Base-by-base conservation (phyloP, 64 coral and sea anemone genomes). In the Anthopleura sola region DNA sequence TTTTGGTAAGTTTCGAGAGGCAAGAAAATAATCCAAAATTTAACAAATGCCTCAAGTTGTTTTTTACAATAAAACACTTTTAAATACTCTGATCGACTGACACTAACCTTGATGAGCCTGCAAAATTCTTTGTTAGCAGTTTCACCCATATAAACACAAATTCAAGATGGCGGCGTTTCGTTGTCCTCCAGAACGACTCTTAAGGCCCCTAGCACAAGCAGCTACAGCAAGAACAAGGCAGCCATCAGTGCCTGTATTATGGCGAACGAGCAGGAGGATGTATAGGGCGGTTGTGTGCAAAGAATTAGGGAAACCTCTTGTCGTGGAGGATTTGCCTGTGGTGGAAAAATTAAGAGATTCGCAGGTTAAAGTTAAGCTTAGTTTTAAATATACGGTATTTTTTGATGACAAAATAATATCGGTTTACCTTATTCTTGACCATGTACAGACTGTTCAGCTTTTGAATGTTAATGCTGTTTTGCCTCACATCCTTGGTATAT, bases 211-310 rank as follows among this genome's bases (percentile, higher is more conserved):
- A 18, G 86, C 44, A 71, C 89, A 82, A 4, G 75, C 87, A 37
- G 71, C 94, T 46, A 85, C 88, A 85, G 78, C 88, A 76, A 81
- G 55, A 84, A 75, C 55, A 12, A 55, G 37, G 26, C 85, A 66
- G 0, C 75, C 86, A 32, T 75, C 77, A 36, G 36, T 75, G n/a
- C 78, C 60, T 1, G 49, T 23, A 81, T n/a, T 82, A 10, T 58
- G 26, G 3, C 33, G 66, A 20, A 83, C 77, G 31, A 81, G 78
- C 62, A 37, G 40, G 69, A 75, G 92, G 49, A 88, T 90, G 74
- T 98, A 93, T 36, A 87, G 95, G 39, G 95, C 95, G 36, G 91
- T 78, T 54, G 75, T 98, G 26, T 98, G 95, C 78, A 98, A 91
- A 56, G 91, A 93, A 56, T 82, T 93, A 1, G 91, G 86, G 0